Evolutionary conservation across 2,888 invertebrate species (phyloP), one percentile per base, ranked within the genome.

Genomic region (Eilema griseolum): DNA sequence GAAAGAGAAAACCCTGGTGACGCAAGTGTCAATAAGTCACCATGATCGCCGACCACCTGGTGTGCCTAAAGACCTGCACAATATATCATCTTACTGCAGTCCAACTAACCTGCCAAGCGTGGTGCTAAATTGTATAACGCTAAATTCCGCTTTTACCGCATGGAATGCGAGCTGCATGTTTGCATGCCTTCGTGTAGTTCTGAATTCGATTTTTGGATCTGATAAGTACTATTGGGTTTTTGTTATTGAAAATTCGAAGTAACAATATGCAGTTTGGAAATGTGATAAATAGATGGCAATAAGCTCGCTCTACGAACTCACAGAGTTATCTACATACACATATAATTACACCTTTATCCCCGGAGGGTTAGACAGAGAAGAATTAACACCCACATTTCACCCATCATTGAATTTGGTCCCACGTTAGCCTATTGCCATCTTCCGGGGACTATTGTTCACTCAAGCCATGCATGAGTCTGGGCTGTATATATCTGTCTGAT

Each of bases 11-110:
- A 26, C 37, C 33, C 31, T 31, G 64, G 56, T 23, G 31, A 52
- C 64, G 8, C 46, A 14, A 31, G 26, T 31, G 56, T 52, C 23
- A 28, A 12, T 52, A 52, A 52, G 52, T 52, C 52, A 52, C 52
- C n/a, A 52, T 52, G n/a, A 52, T n/a, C n/a, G n/a, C n/a, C 52
- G 52, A 52, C 52, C 52, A 52, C 52, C 20, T n/a, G n/a, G n/a
- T 52, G 20, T n/a, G 52, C n/a, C 20, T 52, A 52, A 52, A 20
- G 20, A 20, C 52, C 52, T 52, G 52, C 52, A n/a, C 52, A 52
- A n/a, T 52, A 52, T 52, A 52, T 52, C 52, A 31, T 31, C 28
- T n/a, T 20, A 61, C n/a, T 46, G 26, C 52, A 52, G 52, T 10
- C n/a, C n/a, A n/a, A 52, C 52, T n/a, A 52, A 52, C 52, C n/a